These are phyloP conservation scores for Orchesella cincta DNA, from an alignment of 1,140 invertebrate species.

Conservation along the genomic window DNA sequence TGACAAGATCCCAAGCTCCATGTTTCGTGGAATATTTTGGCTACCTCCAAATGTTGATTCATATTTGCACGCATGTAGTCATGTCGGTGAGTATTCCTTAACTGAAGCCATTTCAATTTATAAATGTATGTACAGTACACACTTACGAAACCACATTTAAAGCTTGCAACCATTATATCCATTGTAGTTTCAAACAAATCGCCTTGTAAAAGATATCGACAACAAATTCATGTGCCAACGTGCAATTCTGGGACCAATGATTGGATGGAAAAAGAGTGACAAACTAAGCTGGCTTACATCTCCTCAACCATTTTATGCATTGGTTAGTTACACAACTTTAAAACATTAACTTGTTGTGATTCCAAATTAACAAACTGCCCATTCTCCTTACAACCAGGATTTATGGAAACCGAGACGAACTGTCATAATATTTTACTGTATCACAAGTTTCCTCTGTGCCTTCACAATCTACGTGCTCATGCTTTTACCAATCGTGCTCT, in stretches of 20 bases:
- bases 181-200: too few species aligned
- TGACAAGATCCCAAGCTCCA: background rate
- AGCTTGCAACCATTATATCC: too few species aligned
- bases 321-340: too few species aligned
- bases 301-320: too few species aligned
- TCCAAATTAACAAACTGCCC: too few species aligned
- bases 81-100: background rate
- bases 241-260: background rate
- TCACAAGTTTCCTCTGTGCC: background rate
- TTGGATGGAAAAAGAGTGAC: background rate
- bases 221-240: too few species aligned
- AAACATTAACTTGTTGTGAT: too few species aligned
- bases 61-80: background rate
- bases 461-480: background rate
- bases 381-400: background rate
- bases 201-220: too few species aligned
- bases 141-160: too few species aligned
- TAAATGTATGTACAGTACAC: too few species aligned
- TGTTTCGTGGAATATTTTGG: background rate
- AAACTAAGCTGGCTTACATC: too few species aligned
- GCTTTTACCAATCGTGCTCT: background rate
- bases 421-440: background rate
- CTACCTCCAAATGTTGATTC: background rate
- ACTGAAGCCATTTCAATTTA: too few species aligned
- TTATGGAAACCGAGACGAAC: background rate